A percentile compares a stretch with the other conserved stretches of the same genome.
Conservation (phyloP, 2,797 vertebrate genomes). For the Poecile montanus region DNA sequence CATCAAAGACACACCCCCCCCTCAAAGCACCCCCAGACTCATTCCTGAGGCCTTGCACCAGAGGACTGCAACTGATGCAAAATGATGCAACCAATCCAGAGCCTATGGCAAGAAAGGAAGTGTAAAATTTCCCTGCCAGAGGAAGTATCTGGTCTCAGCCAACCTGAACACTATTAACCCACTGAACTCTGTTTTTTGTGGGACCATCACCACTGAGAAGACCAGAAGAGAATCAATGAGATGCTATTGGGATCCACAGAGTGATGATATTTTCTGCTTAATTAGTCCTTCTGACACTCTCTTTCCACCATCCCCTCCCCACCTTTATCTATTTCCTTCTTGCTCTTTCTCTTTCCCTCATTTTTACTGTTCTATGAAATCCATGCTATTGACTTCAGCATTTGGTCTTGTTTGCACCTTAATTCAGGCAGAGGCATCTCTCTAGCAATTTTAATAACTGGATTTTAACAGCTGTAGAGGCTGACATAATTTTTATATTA, state of each 20-base stretch:
- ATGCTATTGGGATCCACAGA: rapidly evolving
- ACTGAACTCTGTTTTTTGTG: neutral
- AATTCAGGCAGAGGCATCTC: neutral
- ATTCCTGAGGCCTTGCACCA: neutral
- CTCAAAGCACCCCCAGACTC: too few relatives aligned
- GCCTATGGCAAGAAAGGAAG: neutral
- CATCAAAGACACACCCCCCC: neutral
- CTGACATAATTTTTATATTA: neutral
- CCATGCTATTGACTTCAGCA: neutral
- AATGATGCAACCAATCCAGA: neutral
- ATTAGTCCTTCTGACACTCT: neutral
- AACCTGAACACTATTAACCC: neutral
- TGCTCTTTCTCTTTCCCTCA: neutral
- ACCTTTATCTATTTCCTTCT: neutral
- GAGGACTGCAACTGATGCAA: rapidly evolving
- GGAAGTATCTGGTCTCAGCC: neutral
- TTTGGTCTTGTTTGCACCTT: neutral
- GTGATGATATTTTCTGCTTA: neutral
- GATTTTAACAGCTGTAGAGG: neutral
- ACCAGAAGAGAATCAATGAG: neutral
- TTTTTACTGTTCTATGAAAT: neutral
- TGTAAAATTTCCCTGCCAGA: neutral
- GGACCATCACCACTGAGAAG: rapidly evolving
- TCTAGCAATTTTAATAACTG: neutral
- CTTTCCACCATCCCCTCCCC: rapidly evolving